Percentiles rank a stretch among this genome's conserved stretches.
Evolutionary conservation across 2,113 vertebrate genomes (phyloP).

Genomic region (Ciconia maguari): DNA sequence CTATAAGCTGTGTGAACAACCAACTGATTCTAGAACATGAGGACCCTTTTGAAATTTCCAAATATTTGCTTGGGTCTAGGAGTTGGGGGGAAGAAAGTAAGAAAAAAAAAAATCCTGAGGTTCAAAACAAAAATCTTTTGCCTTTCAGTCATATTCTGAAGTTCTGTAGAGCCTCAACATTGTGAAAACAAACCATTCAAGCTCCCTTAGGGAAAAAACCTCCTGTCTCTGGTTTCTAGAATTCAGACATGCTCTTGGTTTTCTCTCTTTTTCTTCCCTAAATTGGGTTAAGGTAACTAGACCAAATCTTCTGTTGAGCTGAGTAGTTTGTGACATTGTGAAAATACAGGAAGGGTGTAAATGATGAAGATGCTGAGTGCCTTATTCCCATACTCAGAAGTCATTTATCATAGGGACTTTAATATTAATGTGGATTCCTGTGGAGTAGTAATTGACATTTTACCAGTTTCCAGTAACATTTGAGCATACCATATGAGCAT

Average conservation of each 20-base stretch:
- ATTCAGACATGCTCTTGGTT: background rate
- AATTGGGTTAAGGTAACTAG: background rate
- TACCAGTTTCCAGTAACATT: background rate
- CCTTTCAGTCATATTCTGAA: background rate
- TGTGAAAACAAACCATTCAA: background rate
- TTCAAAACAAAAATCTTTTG: background rate
- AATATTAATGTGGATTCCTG: background rate
- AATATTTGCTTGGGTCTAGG: background rate
- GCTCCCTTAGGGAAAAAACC: fast-evolving
- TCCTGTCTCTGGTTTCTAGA: background rate
- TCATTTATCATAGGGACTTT: background rate
- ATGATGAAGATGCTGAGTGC: background rate
- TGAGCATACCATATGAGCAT: background rate
- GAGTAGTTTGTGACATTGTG: background rate
- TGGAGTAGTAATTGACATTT: background rate
- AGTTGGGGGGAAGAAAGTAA: background rate
- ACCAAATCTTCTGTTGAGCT: background rate
- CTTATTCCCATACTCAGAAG: background rate
- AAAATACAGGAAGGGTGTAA: background rate
- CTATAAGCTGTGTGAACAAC: background rate
- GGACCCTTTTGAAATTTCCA: background rate
- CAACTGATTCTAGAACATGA: background rate
- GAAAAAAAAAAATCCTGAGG: background rate
- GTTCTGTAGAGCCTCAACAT: background rate
- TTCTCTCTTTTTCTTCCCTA: background rate